Conservation (phyloP, 2,113 vertebrate genomes). For the Sakesphorus luctuosus region DNA sequence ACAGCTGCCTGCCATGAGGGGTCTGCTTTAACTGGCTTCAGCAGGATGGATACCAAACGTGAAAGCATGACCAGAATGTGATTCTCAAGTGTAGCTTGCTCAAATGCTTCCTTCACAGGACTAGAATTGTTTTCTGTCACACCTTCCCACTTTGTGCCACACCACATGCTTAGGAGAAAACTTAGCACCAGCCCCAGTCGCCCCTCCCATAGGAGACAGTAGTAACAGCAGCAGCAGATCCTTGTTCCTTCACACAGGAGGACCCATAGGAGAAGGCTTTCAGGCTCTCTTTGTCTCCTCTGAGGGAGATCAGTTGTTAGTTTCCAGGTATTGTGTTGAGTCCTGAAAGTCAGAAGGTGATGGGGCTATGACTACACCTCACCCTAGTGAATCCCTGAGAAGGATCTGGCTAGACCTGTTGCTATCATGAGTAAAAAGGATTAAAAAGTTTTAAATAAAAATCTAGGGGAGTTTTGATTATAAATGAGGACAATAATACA, state of each 20-base stretch:
- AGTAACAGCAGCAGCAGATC: not conserved
- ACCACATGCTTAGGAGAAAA: not conserved
- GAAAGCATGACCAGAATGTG: not conserved
- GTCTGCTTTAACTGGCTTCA: not conserved
- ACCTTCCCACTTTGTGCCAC: not conserved
- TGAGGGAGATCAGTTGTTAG: not conserved
- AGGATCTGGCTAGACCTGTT: not conserved
- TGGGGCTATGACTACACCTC: not conserved
- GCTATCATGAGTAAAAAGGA: not conserved
- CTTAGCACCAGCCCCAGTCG: fast-evolving
- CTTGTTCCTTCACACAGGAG: not conserved
- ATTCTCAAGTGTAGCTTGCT: not conserved
- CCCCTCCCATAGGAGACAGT: fast-evolving
- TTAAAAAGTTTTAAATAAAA: not conserved
- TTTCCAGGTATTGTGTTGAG: not conserved
- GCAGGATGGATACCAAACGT: not conserved
- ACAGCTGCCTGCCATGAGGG: fast-evolving
- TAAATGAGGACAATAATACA: not conserved
- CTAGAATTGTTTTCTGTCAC: not conserved
- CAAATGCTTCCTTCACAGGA: not conserved
- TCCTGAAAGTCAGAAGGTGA: not conserved
- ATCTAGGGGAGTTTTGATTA: not conserved
- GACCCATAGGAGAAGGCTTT: not conserved
- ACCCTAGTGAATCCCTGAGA: not conserved
- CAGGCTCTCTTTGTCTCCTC: not conserved